Conservation (phyloP, 2,113 vertebrate species). For the Cariama cristata region DNA sequence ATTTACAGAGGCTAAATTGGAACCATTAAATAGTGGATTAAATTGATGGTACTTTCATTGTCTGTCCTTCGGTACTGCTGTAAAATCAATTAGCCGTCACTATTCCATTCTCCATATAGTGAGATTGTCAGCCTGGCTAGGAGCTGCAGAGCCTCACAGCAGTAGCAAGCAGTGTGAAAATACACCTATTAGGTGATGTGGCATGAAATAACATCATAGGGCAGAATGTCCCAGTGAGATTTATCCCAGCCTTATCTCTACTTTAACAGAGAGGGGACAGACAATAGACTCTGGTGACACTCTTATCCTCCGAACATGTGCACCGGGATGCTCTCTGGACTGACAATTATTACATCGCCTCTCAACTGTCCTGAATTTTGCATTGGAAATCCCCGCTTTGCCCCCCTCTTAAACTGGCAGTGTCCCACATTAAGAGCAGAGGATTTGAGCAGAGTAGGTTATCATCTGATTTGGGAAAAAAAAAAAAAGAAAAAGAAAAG, state of each 20-base stretch:
- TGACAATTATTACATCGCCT: constrained; percentile 68
- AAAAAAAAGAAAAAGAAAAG: background rate
- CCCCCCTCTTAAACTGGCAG: constrained; percentile 30
- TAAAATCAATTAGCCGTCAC: constrained; percentile 99
- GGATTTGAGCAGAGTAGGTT: constrained; percentile 26
- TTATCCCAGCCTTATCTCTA: constrained; percentile 78
- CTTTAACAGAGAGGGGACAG: constrained; percentile 78
- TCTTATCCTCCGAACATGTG: constrained; percentile 72
- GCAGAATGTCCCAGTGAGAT: constrained; percentile 71
- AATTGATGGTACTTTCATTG: constrained; percentile 99
- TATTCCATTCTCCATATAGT: constrained; percentile 98
- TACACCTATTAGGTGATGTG: constrained; percentile 78
- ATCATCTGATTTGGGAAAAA: background rate
- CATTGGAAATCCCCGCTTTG: constrained; percentile 16
- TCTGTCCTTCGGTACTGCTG: constrained; percentile 99
- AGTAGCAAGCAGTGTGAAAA: constrained; percentile 70
- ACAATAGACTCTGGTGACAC: constrained; percentile 78
- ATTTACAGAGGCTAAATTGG: constrained; percentile 99
- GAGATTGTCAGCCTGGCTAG: constrained; percentile 92
- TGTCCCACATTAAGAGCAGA: background rate
- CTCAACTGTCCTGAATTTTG: constrained; percentile 57
- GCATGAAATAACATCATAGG: constrained; percentile 75
- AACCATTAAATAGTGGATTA: constrained; percentile 99
- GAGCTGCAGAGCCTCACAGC: constrained; percentile 91
- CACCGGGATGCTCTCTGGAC: constrained; percentile 60